Base-by-base conservation (phyloP, 2,888 invertebrate genomes). In the Xestoiulus laeticollis region DNA sequence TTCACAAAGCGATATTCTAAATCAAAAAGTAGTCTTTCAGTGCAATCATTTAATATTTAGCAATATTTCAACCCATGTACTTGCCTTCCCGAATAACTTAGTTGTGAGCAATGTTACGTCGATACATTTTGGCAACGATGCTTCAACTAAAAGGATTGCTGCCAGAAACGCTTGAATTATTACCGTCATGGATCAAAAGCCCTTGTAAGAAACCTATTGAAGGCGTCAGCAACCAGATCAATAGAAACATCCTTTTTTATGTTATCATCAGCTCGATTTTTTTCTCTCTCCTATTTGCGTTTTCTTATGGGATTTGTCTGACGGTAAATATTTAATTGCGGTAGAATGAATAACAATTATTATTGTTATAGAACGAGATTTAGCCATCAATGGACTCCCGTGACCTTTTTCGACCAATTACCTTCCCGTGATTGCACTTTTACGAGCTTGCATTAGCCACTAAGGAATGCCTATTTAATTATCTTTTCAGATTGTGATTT, bases 401-500 rank as follows among this genome's bases (percentile, higher is more conserved):
- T 68, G 68, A n/a, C n/a, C 22, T 68, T 59, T 59, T 48, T 68
- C 68, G 19, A 53, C 68, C 68, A 68, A 68, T 68, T 26, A 68
- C 26, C n/a, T 8, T 68, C 6, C 68, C 10, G 68, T 68, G 68
- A 68, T 68, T 68, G 68, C 68, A 12, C 68, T 68, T 68, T 68
- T 68, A 59, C 22, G 59, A 68, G 68, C 68, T 22, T 68, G 26
- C 26, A 68, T 68, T 26, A 68, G 68, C 26, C 68, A 68, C 68
- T 68, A 26, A 68, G 22, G 68, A 68, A 68, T 68, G 68, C 68
- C 10, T 68, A 22, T 68, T 68, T 68, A 22, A 68, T 68, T 68
- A 22, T 87, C 38, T 87, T 82, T 87, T 38, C 82, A 82, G 87
- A 82, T 78, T 87, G 48, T 33, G 26, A 83, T 78, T 87, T 38